Conservation (phyloP, 2,888 invertebrate genomes). For the Physocephala rufipes region DNA sequence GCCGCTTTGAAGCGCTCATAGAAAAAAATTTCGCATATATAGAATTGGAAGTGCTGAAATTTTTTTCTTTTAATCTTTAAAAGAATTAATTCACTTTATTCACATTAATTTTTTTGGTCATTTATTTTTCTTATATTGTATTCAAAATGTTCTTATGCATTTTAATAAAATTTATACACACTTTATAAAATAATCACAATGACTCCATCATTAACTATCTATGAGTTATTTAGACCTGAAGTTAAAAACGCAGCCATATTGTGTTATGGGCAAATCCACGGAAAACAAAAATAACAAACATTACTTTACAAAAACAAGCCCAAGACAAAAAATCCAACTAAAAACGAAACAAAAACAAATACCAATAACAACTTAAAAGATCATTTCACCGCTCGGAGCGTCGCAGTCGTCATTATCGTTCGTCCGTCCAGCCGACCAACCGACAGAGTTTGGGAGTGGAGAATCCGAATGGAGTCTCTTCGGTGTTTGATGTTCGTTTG, state of each 20-base stretch:
- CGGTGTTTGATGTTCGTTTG: constrained; percentile 18
- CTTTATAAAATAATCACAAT: not conserved
- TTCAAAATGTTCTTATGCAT: not conserved
- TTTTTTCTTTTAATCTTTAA: not conserved
- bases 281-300: constrained; percentile 24
- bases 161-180: constrained; percentile 6
- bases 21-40: too few relatives aligned
- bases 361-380: constrained; percentile 26
- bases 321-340: too few relatives aligned
- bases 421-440: not conserved
- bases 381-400: constrained; percentile 26
- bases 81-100: too few relatives aligned
- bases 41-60: too few relatives aligned
- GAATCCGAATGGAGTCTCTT: not conserved
- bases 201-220: not conserved
- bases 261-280: constrained; percentile 31
- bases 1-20: too few relatives aligned
- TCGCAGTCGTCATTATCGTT: not conserved
- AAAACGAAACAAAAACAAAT: too few relatives aligned
- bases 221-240: constrained; percentile 15
- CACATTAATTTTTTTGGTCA: too few relatives aligned
- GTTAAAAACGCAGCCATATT: constrained; percentile 33
- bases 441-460: constrained; percentile 9
- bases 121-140: not conserved
- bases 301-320: constrained; percentile 6